These are phyloP conservation scores for Hyposoter dolosus DNA, from an alignment of 2,888 invertebrate species.

Conservation along the genomic window DNA sequence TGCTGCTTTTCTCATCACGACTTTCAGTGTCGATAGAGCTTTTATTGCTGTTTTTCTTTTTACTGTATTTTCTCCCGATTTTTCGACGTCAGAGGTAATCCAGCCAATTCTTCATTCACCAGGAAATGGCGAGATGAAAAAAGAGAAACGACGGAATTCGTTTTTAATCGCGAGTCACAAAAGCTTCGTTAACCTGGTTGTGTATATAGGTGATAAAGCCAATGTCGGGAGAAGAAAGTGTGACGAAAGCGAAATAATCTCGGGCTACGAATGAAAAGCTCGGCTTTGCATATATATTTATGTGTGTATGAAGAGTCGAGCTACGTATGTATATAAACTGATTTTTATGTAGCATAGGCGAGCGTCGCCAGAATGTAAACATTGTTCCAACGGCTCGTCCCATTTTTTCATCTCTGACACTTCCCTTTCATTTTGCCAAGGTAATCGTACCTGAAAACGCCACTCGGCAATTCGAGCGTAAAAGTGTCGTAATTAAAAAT, in stretches of 20 bases:
- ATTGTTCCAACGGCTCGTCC: slow-evolving; percentile 49
- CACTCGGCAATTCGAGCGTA: slow-evolving; percentile 11
- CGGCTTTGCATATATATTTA: not conserved
- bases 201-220: slow-evolving; percentile 43
- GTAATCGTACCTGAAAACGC: slow-evolving; percentile 29
- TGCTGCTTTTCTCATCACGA: slow-evolving; percentile 12
- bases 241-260: slow-evolving; percentile 55
- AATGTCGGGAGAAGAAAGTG: slow-evolving; percentile 35
- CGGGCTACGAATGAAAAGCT: slow-evolving; percentile 44
- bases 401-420: not conserved
- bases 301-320: not conserved
- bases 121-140: not conserved
- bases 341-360: slow-evolving; percentile 14
- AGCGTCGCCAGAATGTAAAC: slow-evolving; percentile 57
- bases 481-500: slow-evolving; percentile 62
- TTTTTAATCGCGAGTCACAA: slow-evolving; percentile 60
- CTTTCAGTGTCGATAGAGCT: slow-evolving; percentile 5
- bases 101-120: slow-evolving; percentile 47
- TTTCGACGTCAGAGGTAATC: slow-evolving; percentile 55
- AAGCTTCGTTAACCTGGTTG: slow-evolving; percentile 61
- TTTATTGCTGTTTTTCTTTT: slow-evolving; percentile 24
- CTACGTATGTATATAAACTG: slow-evolving; percentile 1
- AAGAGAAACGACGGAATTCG: slow-evolving; percentile 17
- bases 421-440: slow-evolving; percentile 18
- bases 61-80: slow-evolving; percentile 19